Evolutionary conservation across 2,797 vertebrate species (phyloP).

Genomic region (Euphonia xanthogaster): DNA sequence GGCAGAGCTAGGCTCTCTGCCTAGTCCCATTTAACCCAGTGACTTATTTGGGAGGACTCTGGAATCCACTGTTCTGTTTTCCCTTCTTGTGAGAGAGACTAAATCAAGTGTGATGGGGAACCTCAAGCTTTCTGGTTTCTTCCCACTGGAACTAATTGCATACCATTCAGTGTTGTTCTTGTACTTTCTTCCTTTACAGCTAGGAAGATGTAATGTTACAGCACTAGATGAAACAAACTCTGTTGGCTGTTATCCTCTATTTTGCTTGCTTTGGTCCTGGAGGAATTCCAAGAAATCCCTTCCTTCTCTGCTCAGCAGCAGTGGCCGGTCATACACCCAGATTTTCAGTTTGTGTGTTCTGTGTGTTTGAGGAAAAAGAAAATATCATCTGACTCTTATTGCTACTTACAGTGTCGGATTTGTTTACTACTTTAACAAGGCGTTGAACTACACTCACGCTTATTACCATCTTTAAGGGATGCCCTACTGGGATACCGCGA

Average conservation of each 20-base stretch:
- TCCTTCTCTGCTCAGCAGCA: not conserved
- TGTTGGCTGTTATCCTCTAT: not conserved
- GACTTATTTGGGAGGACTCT: not conserved
- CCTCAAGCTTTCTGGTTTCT: not conserved
- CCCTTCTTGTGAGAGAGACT: not conserved
- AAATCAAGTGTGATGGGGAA: not conserved
- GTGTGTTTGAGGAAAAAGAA: not conserved
- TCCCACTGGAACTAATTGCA: not conserved
- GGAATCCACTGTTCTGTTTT: not conserved
- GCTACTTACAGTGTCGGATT: not conserved
- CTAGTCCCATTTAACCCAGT: not conserved
- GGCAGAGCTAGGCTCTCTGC: not conserved
- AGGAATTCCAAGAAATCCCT: not conserved
- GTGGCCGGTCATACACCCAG: rapidly evolving
- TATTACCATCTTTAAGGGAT: not conserved
- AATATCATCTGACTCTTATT: not conserved
- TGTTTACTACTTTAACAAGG: not conserved
- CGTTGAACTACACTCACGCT: not conserved
- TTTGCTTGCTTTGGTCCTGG: not conserved
- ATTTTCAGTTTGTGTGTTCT: not conserved
- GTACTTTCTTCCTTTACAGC: not conserved
- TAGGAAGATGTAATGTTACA: not conserved
- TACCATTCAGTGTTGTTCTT: not conserved
- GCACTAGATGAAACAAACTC: not conserved
- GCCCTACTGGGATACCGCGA: rapidly evolving